Evolutionary conservation across 2,113 vertebrate species (phyloP).

Genomic region (Columbina picui): DNA sequence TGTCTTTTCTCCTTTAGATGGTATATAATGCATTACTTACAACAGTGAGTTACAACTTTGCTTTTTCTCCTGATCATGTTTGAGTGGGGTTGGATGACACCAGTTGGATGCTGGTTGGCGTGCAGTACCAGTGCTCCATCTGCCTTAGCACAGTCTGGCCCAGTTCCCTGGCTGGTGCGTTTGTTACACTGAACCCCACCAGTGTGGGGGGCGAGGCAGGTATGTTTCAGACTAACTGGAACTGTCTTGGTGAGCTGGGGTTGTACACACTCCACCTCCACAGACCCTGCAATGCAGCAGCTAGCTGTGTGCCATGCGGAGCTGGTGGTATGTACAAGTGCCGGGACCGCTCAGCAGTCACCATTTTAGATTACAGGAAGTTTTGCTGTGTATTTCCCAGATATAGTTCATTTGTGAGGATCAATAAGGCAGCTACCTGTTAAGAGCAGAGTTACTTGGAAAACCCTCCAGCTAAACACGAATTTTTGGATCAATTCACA

Average conservation of each 20-base stretch:
- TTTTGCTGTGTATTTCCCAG: background rate
- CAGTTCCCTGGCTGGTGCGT: background rate
- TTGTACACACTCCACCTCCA: background rate
- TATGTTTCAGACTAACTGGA: background rate
- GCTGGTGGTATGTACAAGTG: fast-evolving
- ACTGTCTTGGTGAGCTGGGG: background rate
- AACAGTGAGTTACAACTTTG: background rate
- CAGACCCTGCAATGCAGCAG: background rate
- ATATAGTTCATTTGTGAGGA: background rate
- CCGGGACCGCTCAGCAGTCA: background rate
- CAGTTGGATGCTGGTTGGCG: background rate
- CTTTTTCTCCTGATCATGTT: background rate
- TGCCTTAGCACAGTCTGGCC: fast-evolving
- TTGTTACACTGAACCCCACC: background rate
- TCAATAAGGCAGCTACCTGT: background rate
- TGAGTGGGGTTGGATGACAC: background rate
- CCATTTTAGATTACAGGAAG: background rate
- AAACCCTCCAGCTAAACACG: background rate
- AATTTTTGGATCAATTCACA: background rate
- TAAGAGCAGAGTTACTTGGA: background rate
- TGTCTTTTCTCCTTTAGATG: background rate
- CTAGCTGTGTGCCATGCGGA: fast-evolving
- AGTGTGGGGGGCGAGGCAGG: background rate
- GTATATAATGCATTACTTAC: background rate
- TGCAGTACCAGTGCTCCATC: background rate